Conservation (phyloP, 1,140 invertebrate species). For the Saccostrea echinata region DNA sequence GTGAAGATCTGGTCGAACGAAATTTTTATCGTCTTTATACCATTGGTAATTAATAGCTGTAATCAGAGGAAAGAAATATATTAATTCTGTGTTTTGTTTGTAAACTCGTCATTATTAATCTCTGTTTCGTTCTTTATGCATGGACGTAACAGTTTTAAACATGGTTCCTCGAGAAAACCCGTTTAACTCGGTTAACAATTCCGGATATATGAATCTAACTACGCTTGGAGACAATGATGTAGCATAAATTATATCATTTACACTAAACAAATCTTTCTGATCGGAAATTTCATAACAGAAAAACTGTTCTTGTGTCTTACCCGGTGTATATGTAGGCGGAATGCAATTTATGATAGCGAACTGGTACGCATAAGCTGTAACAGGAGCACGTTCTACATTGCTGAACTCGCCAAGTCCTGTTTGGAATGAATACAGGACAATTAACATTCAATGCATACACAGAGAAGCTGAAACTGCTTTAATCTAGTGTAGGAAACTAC, state of each 20-base stretch:
- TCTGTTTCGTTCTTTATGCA: not conserved
- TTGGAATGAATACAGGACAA: not conserved
- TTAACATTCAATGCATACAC: too few species aligned
- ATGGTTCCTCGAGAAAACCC: too few species aligned
- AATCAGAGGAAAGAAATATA: constrained; percentile 28
- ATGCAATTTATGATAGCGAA: constrained; percentile 65
- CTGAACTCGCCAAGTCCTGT: constrained; percentile 68
- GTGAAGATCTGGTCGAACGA: constrained; percentile 67
- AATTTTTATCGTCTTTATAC: constrained; percentile 65
- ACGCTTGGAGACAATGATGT: too few species aligned
- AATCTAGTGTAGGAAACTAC: too few species aligned
- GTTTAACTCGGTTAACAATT: too few species aligned
- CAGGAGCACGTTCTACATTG: constrained; percentile 67
- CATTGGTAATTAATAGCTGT: constrained; percentile 69
- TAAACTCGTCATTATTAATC: not conserved
- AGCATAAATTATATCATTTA: too few species aligned
- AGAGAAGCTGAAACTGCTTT: too few species aligned
- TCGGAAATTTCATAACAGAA: too few species aligned
- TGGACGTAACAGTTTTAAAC: too few species aligned
- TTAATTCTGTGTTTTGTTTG: not conserved
- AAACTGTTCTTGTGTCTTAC: constrained; percentile 43
- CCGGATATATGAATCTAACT: too few species aligned
- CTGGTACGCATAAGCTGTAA: constrained; percentile 60
- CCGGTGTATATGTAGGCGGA: constrained; percentile 66
- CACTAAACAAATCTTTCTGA: too few species aligned